Conservation (phyloP, 2,888 invertebrate species). For the Mythimna impura region DNA sequence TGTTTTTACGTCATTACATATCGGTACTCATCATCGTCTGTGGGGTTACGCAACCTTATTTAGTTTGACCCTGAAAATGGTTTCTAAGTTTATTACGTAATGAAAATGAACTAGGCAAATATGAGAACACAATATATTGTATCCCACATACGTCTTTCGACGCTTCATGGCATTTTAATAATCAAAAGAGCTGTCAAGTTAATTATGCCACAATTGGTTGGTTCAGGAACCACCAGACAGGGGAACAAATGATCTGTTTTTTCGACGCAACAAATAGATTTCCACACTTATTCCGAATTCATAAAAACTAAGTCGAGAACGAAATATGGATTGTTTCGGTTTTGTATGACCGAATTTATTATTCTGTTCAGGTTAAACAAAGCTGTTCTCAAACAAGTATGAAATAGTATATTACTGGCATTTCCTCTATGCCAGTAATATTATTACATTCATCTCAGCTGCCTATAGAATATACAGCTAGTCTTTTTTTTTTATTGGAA, state of each 20-base stretch:
- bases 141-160: conserved; percentile 16
- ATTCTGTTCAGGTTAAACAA: conserved; percentile 13
- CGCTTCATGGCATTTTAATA: conserved; percentile 39
- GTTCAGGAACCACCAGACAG: conserved; percentile 28
- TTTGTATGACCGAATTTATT: conserved; percentile 47
- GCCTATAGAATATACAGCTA: background rate
- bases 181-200: conserved; percentile 39
- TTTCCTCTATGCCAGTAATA: too few relatives aligned
- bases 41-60: too few relatives aligned
- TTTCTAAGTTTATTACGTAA: background rate
- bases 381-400: background rate
- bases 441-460: background rate
- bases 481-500: too few relatives aligned
- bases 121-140: conserved; percentile 6
- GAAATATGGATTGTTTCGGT: conserved; percentile 30
- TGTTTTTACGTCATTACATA: background rate
- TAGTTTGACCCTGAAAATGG: too few relatives aligned
- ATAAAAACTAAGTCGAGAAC: conserved; percentile 33
- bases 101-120: conserved; percentile 7
- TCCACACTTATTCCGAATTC: conserved; percentile 47
- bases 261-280: conserved; percentile 58
- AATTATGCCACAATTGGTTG: conserved; percentile 29
- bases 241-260: conserved; percentile 34
- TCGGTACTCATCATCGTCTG: too few relatives aligned
- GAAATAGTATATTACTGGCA: conserved; percentile 2